Percentiles rank a stretch among this genome's conserved stretches.
Evolutionary conservation across 2,888 invertebrate genomes (phyloP).

Genomic region (Acanthacorydalis orientalis): DNA sequence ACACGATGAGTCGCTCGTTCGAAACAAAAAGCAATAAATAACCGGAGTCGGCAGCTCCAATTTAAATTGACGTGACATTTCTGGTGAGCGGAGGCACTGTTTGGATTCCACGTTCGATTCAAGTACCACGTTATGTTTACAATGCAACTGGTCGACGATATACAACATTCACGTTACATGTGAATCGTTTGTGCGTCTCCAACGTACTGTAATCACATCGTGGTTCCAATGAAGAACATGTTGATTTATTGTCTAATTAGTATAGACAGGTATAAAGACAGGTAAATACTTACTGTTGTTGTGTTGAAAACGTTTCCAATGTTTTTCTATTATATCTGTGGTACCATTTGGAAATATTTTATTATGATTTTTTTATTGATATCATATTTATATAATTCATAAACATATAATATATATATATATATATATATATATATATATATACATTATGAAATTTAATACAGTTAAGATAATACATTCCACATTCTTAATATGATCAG

Average conservation of each 20-base stretch:
- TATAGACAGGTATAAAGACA: constrained; percentile 26
- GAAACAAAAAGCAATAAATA: constrained; percentile 18
- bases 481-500: too few relatives aligned
- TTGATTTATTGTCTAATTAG: constrained; percentile 29
- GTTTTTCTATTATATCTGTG: too few relatives aligned
- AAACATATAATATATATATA: too few relatives aligned
- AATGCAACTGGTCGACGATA: neutral
- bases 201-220: constrained; percentile 14
- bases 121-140: neutral
- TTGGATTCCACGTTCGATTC: neutral
- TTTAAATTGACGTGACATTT: constrained; percentile 20
- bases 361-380: too few relatives aligned
- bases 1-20: neutral
- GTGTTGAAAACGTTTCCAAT: too few relatives aligned
- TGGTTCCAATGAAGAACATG: constrained; percentile 15
- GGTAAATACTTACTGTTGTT: constrained; percentile 11
- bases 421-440: too few relatives aligned
- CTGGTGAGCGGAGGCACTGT: neutral
- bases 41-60: constrained; percentile 16
- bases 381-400: too few relatives aligned
- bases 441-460: too few relatives aligned
- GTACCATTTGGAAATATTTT: too few relatives aligned
- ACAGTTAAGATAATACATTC: too few relatives aligned
- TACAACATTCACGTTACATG: too few relatives aligned
- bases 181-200: neutral